phyloP scores from a whole-genome alignment of 2,888 invertebrate genomes.

The Campopleginae sp. region DNA sequence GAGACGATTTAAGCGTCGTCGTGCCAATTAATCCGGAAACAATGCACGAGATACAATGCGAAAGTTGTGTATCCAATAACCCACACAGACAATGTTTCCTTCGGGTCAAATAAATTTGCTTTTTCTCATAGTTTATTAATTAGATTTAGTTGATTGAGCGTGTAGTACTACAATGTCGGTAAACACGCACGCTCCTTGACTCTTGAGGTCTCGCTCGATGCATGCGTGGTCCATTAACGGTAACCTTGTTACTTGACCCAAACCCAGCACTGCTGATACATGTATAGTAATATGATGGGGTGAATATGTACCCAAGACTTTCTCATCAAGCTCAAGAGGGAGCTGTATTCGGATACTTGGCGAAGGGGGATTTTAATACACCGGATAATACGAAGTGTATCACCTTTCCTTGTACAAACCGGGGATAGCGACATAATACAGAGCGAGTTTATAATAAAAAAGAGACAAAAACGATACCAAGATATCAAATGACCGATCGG shows the following conservation, averaged over 20 bases:
- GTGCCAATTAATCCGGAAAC: not conserved
- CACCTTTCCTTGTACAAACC: constrained; percentile 37
- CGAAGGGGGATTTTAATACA: constrained; percentile 49
- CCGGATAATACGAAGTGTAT: constrained; percentile 49
- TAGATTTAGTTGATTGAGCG: constrained; percentile 34
- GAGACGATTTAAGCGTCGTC: not conserved
- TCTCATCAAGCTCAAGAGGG: constrained; percentile 24
- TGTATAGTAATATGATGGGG: constrained; percentile 4
- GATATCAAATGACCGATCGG: constrained; percentile 18
- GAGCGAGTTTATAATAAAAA: constrained; percentile 20
- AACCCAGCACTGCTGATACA: constrained; percentile 13
- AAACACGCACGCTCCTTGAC: constrained; percentile 33
- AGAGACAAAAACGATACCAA: constrained; percentile 10
- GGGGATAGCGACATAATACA: constrained; percentile 12
- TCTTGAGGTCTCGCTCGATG: constrained; percentile 26
- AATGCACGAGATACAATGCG: not conserved
- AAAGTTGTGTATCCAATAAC: constrained; percentile 29
- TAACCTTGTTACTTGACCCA: constrained; percentile 58
- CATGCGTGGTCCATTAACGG: constrained; percentile 57
- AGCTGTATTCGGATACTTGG: constrained; percentile 53
- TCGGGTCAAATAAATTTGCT: not conserved
- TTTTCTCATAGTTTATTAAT: constrained; percentile 32
- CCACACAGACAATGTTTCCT: not conserved
- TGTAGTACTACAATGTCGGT: constrained; percentile 13
- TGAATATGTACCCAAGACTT: constrained; percentile 37